Evolutionary conservation across 2,797 vertebrate genomes (phyloP), one percentile per base, ranked within the genome.

Genomic region (Xenopus petersii): DNA sequence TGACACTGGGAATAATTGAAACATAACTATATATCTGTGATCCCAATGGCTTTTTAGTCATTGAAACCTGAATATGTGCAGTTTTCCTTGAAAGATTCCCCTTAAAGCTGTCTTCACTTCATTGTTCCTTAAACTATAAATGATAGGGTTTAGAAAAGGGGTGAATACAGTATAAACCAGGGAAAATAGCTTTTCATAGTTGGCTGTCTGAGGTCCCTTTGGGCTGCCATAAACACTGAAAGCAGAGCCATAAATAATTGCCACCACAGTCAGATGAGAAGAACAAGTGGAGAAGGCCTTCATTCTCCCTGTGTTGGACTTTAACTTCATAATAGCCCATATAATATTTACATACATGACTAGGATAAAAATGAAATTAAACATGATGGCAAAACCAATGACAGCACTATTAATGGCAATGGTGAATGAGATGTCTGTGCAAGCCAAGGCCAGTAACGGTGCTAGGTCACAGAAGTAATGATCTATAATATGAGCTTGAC

Each of bases 51-150:
- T 30, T 30, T 30, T 30, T 49, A 2, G 1, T 49, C 47, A 51
- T 3, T 51, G 9, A 3, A 51, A 12, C 10, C 11, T 51, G 11
- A 51, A 5, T 4, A 4, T 61, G 21, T 61, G 8, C 7, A n/a
- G 24, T 61, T 24, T 17, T 9, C 17, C 55, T 58, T 64, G 15
- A 54, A 64, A 64, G 13, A 12, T 8, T 54, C 75, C 84, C 77
- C 74, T 82, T 30, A 86, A 5, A 62, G 83, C 79, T 6, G 2
- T 12, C 79, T 83, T 86, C 1, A 86, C 81, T 17, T 87, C 81
- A 42, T 86, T 86, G 61, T 88, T 88, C 54, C 78, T 21, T 67
- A 88, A 33, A 66, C 82, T 87, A 13, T 86, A 85, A 60, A 87
- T 84, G 8, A 87, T 78, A 59, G 83, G 84, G 55, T 87, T 87